phyloP scores from a whole-genome alignment of 2,888 invertebrate genomes.

The Drosophila borealis region DNA sequence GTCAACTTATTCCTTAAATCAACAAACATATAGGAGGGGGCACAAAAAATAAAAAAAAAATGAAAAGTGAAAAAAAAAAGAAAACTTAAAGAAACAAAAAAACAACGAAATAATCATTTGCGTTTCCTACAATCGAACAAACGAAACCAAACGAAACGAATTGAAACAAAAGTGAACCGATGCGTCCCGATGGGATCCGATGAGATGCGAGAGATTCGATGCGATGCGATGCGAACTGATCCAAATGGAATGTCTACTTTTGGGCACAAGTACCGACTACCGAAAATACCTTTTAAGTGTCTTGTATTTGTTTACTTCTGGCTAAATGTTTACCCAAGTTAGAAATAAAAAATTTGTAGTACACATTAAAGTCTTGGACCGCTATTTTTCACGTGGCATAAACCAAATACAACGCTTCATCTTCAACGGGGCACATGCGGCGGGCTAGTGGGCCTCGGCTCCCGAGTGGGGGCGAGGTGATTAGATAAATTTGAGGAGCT shows the following conservation, averaged over 20 bases:
- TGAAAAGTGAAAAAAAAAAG: conserved; percentile 25
- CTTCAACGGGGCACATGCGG: conserved; percentile 27
- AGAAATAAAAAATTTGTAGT: conserved; percentile 70
- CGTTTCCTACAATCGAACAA: conserved; percentile 55
- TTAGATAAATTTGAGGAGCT: conserved; percentile 63
- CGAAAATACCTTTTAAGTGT: conserved; percentile 76
- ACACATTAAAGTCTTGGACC: conserved; percentile 71
- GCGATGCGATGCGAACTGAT: conserved; percentile 23
- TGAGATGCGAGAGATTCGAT: conserved; percentile 7
- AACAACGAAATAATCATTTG: conserved; percentile 63
- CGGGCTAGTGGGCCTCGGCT: conserved; percentile 2
- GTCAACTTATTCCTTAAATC: conserved; percentile 75
- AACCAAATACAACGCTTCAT: conserved; percentile 58
- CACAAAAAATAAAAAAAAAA: not conserved
- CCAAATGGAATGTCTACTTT: conserved; percentile 66
- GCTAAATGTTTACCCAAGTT: conserved; percentile 75
- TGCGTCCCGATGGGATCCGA: conserved; percentile 17
- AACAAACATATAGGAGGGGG: conserved; percentile 56
- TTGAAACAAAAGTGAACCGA: conserved; percentile 26
- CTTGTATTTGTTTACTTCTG: conserved; percentile 76
- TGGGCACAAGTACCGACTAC: conserved; percentile 71
- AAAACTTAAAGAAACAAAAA: conserved; percentile 29
- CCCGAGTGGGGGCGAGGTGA: conserved; percentile 38
- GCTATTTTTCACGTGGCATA: conserved; percentile 73
- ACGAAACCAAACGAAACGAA: conserved; percentile 45